Evolutionary conservation across 2,113 vertebrate genomes (phyloP), one percentile per base, ranked within the genome.

Genomic region (Heliornis fulica): DNA sequence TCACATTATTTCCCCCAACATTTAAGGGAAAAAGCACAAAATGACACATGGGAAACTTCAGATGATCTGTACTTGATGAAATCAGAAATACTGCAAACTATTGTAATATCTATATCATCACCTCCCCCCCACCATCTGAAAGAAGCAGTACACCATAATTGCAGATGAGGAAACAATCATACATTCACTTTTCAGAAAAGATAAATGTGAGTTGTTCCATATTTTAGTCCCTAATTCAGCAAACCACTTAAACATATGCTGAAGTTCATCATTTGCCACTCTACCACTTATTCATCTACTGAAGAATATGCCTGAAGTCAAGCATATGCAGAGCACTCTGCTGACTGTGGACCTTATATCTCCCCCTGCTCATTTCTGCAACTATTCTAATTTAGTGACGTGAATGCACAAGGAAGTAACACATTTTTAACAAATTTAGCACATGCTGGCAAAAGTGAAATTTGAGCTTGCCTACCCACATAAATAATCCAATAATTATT

Each of bases 221-320:
- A 40, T 87, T 79, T 97, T 81, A 60, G 83, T 53, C 77, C 59
- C 60, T 71, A 92, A 56, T 69, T 91, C 81, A 79, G 74, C 61
- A 91, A 96, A 76, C 28, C 53, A 50, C 68, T 93, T 90, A 83
- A 93, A 90, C 76, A 92, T 89, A 92, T 87, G 94, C 69, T 95
- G 81, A 79, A 95, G 70, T 82, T 91, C 81, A 76, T 75, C 14
- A 57, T 91, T 93, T 87, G 50, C 74, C 81, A 76, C 31, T 79
- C 59, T 34, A 53, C 53, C 50, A 89, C 65, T 94, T 91, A 53
- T 5, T 38, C 70, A 91, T 89, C 74, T 76, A 72, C 57, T 79
- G 53, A 70, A 41, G 86, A 92, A 89, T 34, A 45, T 0, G 59
- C 95, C 94, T 91, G 61, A 94, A 93, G 93, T 89, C 87, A 97